Percentiles rank a stretch among this genome's conserved stretches.
These are phyloP conservation scores for Cydia fagiglandana DNA, from an alignment of 1,140 invertebrate species.

Conservation along the genomic window DNA sequence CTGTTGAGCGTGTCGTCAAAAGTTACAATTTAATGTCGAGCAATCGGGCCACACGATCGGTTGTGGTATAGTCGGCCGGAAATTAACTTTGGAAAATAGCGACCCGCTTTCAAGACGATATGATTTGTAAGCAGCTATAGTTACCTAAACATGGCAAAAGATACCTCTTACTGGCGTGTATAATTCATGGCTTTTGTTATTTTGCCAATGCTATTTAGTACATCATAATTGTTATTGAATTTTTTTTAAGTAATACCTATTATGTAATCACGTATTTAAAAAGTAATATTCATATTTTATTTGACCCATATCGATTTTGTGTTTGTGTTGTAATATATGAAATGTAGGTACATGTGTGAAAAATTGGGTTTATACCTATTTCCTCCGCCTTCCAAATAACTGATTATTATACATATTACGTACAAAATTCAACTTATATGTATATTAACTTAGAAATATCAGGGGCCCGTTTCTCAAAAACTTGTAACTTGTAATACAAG, in stretches of 20 bases:
- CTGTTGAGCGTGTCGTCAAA: constrained; percentile 6
- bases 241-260: neutral
- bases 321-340: no score
- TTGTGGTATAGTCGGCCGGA: constrained; percentile 25
- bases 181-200: neutral
- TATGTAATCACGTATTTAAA: no score
- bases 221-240: neutral
- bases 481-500: no score
- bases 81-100: constrained; percentile 30
- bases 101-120: constrained; percentile 22
- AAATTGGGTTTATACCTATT: no score
- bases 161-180: neutral
- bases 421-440: no score
- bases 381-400: no score
- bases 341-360: no score
- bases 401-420: no score
- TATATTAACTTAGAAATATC: no score
- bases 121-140: constrained; percentile 19
- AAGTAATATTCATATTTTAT: no score
- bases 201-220: neutral
- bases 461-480: no score
- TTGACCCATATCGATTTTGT: no score
- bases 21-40: constrained; percentile 23
- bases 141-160: neutral
- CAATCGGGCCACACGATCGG: constrained; percentile 16